A percentile compares a stretch with the other conserved stretches of the same genome.
Evolutionary conservation across 2,797 vertebrate species (phyloP).

Genomic region (Myotis findleyi): DNA sequence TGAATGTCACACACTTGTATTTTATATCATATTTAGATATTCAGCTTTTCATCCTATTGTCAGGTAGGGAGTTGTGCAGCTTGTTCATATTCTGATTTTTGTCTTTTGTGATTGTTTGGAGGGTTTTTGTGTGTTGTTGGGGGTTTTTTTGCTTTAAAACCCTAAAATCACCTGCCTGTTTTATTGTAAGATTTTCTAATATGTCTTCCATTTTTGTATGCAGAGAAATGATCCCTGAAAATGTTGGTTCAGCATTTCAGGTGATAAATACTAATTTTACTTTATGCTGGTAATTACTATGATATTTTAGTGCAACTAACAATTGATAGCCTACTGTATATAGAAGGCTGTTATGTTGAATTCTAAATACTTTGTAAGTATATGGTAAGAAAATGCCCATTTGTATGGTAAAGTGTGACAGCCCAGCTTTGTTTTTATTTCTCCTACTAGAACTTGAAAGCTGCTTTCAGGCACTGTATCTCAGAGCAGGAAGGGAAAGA

Average conservation of each 20-base stretch:
- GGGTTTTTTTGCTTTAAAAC: constrained; percentile 18
- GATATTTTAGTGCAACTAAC: not conserved
- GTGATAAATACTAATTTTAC: constrained; percentile 62
- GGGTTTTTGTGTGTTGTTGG: not conserved
- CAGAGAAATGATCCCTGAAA: constrained; percentile 58
- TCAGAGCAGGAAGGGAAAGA: not conserved
- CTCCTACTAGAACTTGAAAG: not conserved
- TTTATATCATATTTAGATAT: constrained; percentile 16
- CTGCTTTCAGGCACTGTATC: not conserved
- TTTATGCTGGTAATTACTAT: constrained; percentile 40
- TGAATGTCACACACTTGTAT: constrained; percentile 46
- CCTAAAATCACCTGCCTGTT: constrained; percentile 42
- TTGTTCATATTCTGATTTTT: constrained; percentile 51
- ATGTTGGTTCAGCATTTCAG: constrained; percentile 60
- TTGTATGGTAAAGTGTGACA: not conserved
- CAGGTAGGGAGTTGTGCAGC: not conserved
- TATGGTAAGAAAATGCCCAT: not conserved
- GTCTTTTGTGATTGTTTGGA: not conserved
- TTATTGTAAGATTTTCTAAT: constrained; percentile 45
- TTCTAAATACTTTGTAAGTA: constrained; percentile 10
- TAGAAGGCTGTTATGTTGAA: not conserved
- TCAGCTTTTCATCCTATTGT: not conserved
- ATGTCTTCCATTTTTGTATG: constrained; percentile 50
- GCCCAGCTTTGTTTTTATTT: constrained; percentile 36
- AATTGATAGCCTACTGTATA: not conserved